Evolutionary conservation across 2,888 invertebrate species (phyloP), one percentile per base, ranked within the genome.

Genomic region (Drosophila algonquin): DNA sequence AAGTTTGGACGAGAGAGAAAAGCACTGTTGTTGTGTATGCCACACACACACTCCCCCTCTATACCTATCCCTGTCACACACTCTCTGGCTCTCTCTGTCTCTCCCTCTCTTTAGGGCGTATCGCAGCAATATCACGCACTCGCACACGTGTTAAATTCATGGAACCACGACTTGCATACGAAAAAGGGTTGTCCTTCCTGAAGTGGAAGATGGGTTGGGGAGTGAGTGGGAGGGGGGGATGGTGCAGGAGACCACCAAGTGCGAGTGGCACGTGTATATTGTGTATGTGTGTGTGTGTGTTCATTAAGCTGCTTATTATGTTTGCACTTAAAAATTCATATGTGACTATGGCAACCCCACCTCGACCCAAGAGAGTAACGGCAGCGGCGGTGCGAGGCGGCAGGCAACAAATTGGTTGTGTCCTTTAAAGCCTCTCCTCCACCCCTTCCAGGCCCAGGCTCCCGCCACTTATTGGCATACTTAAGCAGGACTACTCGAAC

Each of bases 311-410:
- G 81, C 85, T 86, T 86, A 86, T 86, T 86, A 86, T 86, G 86
- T 85, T 85, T 86, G 86, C 81, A 86, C 88, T 87, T 87, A 86
- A 83, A 86, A 87, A 83, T 86, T 86, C 86, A 87, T 81, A 87
- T 86, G 86, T 76, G 81, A 82, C 79, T 82, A 84, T 78, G 68
- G 79, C 75, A 63, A 63, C 70, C 70, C 70, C 35, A 32, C 55
- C 32, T 40, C 21, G 18, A 32, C 54, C 46, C 46, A 40, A 67
- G 40, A 40, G 40, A 40, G 40, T 6, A 6, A 14, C 40, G 2
- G 40, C 14, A 7, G 6, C 18, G 18, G 18, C 18, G 24, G 5
- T 3, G 5, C 24, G 35, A 35, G 35, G 12, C n/a, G 14, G n/a
- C n/a, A 14, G 7, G 40, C 40, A 84, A 75, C 80, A 77, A 76